Percentiles rank a stretch among this genome's conserved stretches.
These are phyloP conservation scores for Lithophane socia DNA, from an alignment of 2,888 invertebrate species.

Conservation along the genomic window DNA sequence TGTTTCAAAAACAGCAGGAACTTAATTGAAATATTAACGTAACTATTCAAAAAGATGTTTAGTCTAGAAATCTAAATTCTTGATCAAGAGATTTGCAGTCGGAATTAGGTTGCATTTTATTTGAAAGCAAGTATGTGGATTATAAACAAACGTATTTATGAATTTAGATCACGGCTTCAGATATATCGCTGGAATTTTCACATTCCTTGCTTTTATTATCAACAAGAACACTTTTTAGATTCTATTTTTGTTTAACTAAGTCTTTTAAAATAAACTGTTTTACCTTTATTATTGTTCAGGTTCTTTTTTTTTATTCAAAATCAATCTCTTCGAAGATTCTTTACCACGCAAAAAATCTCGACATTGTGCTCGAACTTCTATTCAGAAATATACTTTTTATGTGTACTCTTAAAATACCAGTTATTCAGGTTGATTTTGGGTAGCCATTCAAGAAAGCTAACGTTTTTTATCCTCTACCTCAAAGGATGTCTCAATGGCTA, in stretches of 20 bases:
- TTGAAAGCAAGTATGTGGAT: conserved; percentile 42
- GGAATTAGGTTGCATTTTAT: conserved; percentile 57
- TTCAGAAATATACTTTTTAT: not conserved
- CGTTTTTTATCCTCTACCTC: conserved; percentile 18
- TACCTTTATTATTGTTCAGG: conserved; percentile 4
- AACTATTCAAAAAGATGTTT: conserved; percentile 40
- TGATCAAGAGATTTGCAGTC: conserved; percentile 30
- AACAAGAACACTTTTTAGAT: conserved; percentile 35
- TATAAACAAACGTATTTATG: conserved; percentile 52
- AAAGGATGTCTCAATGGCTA: conserved; percentile 11
- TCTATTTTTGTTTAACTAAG: conserved; percentile 36
- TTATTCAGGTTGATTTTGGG: not conserved
- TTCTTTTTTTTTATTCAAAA: not conserved
- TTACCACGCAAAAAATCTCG: not conserved
- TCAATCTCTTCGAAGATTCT: not conserved
- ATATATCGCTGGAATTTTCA: conserved; percentile 27
- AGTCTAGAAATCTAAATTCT: conserved; percentile 35
- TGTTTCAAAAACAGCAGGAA: conserved; percentile 3
- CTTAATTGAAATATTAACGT: conserved; percentile 31
- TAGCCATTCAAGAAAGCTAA: conserved; percentile 1
- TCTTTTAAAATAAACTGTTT: conserved; percentile 40
- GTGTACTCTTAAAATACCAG: not conserved
- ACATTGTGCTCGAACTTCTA: not conserved
- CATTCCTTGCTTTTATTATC: conserved; percentile 40
- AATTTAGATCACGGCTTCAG: conserved; percentile 54